These are phyloP conservation scores for Lasioglossum leucozonium DNA, from an alignment of 2,888 invertebrate species.

Conservation along the genomic window DNA sequence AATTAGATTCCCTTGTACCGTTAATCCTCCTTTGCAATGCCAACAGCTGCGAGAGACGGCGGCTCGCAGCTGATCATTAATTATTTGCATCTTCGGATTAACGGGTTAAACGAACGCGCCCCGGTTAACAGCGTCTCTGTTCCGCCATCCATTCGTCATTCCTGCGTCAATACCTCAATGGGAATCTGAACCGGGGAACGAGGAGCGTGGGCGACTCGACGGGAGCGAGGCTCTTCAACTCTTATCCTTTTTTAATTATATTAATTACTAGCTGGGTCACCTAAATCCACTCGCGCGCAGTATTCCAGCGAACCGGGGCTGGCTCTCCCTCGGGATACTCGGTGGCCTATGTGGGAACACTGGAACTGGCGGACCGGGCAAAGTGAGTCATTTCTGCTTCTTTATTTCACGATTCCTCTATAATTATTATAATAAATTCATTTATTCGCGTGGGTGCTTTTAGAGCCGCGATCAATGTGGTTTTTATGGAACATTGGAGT, in stretches of 20 bases:
- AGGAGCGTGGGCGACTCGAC: background rate
- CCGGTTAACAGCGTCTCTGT: conserved; percentile 33
- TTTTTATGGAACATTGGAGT: background rate
- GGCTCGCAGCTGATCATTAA: conserved; percentile 67
- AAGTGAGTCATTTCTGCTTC: background rate
- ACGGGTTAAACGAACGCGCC: conserved; percentile 49
- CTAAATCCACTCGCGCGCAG: background rate
- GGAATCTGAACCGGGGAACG: background rate
- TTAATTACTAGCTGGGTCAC: conserved; percentile 4
- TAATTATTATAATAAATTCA: background rate
- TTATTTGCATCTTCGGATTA: conserved; percentile 68
- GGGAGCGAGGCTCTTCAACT: background rate
- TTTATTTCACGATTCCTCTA: background rate
- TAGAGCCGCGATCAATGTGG: no score
- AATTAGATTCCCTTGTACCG: conserved; percentile 72
- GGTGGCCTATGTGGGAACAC: background rate
- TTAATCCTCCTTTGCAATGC: conserved; percentile 65
- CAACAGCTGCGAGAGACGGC: conserved; percentile 65
- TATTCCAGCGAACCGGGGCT: background rate
- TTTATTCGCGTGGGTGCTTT: background rate
- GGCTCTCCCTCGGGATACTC: background rate
- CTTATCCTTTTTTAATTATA: conserved; percentile 5
- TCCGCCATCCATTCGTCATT: conserved; percentile 27
- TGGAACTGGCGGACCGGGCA: background rate
- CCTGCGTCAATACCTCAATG: conserved; percentile 9